Evolutionary conservation across 2,113 vertebrate species (phyloP).

Genomic region (Psilopogon haemacephalus): DNA sequence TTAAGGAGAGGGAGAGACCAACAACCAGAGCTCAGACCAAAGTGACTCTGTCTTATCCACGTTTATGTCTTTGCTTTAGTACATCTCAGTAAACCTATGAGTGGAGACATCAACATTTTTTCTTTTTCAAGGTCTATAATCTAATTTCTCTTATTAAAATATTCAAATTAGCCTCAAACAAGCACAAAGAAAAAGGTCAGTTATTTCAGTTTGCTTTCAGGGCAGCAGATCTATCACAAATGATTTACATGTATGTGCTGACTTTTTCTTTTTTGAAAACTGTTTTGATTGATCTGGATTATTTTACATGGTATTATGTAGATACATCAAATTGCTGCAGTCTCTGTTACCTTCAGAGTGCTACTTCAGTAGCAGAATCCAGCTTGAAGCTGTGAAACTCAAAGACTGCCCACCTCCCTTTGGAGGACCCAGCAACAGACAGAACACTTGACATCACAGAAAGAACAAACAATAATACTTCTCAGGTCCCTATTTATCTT

Average conservation of each 20-base stretch:
- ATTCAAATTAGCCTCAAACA: no score
- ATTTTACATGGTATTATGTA: not conserved
- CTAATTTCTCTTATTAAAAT: no score
- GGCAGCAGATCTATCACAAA: not conserved
- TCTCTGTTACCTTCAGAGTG: not conserved
- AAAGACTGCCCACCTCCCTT: not conserved
- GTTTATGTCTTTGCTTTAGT: no score
- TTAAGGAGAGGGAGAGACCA: no score
- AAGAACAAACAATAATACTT: not conserved
- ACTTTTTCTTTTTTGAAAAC: not conserved
- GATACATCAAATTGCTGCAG: not conserved
- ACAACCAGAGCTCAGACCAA: no score
- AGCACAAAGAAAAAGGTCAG: not conserved
- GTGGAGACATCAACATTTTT: no score
- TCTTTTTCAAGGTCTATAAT: no score
- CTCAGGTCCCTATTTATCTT: not conserved
- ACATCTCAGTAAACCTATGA: no score
- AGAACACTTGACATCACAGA: not conserved
- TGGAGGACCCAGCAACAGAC: not conserved
- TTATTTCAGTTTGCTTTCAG: not conserved
- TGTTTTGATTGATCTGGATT: not conserved
- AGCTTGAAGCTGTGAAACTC: not conserved
- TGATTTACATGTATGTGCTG: not conserved
- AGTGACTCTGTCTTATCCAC: no score
- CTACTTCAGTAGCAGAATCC: not conserved